Evolutionary conservation across 2,113 vertebrate genomes (phyloP).

Genomic region (Strix uralensis): DNA sequence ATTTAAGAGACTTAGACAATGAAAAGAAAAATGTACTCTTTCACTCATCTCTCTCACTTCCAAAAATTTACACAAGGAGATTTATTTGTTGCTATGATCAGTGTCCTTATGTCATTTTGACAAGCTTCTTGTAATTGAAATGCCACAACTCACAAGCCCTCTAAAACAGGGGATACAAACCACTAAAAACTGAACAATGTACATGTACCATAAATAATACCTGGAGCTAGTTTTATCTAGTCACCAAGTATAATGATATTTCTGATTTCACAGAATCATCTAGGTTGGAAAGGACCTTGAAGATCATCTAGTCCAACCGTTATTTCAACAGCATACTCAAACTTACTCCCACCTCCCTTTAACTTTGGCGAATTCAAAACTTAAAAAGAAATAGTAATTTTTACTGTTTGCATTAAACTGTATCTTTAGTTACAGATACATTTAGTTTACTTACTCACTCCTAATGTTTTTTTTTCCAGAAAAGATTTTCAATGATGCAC

Average conservation of each 20-base stretch:
- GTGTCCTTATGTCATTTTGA: background rate
- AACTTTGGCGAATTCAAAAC: background rate
- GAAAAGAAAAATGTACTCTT: constrained; percentile 20
- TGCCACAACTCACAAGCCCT: background rate
- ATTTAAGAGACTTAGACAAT: constrained; percentile 12
- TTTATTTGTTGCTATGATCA: constrained; percentile 9
- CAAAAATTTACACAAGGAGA: background rate
- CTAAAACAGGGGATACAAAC: background rate
- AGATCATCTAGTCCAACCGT: too few relatives aligned
- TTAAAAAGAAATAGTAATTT: background rate
- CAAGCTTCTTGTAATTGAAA: background rate
- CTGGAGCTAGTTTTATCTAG: background rate
- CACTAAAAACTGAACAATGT: background rate
- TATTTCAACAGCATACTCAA: background rate
- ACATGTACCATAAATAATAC: background rate
- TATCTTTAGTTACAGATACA: background rate
- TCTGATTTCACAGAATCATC: background rate
- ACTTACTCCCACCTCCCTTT: background rate
- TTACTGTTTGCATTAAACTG: background rate
- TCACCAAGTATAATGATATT: background rate
- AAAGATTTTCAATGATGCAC: background rate
- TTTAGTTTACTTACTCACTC: background rate
- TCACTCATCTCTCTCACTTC: background rate
- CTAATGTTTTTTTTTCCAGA: background rate
- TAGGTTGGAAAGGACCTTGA: too few relatives aligned